A percentile compares a stretch with the other conserved stretches of the same genome.
phyloP scores from a whole-genome alignment of 2,888 invertebrate species.

The Agonopterix arenella region DNA sequence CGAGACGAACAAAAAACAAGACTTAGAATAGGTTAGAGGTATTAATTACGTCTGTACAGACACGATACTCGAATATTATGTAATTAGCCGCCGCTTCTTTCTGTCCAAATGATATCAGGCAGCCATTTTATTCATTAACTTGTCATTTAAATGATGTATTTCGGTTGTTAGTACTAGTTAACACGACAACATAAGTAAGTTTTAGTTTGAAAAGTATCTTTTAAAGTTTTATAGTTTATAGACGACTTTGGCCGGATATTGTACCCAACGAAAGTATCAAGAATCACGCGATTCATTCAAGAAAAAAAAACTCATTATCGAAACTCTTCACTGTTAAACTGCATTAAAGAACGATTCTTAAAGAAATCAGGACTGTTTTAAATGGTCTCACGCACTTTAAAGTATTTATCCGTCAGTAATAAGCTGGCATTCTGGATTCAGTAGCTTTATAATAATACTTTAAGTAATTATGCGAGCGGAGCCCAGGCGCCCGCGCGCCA shows the following conservation, averaged over 20 bases:
- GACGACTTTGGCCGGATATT: too few species aligned
- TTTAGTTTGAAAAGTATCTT: too few species aligned
- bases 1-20: conserved; percentile 44
- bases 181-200: neutral
- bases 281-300: too few species aligned
- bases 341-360: neutral
- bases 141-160: conserved; percentile 29
- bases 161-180: conserved; percentile 18
- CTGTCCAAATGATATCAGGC: conserved; percentile 31
- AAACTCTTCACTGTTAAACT: too few species aligned
- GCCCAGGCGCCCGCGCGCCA: conserved; percentile 43
- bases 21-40: conserved; percentile 39
- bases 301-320: too few species aligned
- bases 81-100: conserved; percentile 37
- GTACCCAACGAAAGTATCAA: too few species aligned
- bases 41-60: conserved; percentile 46
- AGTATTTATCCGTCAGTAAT: conserved; percentile 31
- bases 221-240: too few species aligned
- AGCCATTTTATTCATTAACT: conserved; percentile 34
- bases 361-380: conserved; percentile 13
- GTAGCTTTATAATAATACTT: conserved; percentile 58
- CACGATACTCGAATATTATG: conserved; percentile 40
- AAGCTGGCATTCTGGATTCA: conserved; percentile 46
- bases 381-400: conserved; percentile 36
- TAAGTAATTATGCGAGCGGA: conserved; percentile 41